phyloP scores from a whole-genome alignment of 2,113 vertebrate genomes.

The Turdus rufiventris region DNA sequence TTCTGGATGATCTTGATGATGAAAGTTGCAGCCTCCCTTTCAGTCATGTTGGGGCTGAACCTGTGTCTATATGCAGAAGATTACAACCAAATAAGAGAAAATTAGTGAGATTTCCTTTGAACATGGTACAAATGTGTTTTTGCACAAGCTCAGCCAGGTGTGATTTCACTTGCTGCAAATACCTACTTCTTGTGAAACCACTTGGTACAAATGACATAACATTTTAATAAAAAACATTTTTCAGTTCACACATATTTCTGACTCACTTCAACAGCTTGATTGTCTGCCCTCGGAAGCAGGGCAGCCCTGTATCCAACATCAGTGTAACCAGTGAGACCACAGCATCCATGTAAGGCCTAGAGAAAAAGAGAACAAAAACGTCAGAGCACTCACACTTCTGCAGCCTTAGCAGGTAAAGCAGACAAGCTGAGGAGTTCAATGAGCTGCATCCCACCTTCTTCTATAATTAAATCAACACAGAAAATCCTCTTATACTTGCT shows the following conservation, averaged over 20 bases:
- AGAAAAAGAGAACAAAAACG: not conserved
- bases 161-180: not conserved
- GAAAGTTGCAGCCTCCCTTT: conserved; percentile 91
- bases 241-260: not conserved
- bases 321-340: conserved; percentile 92
- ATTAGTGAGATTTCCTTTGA: not conserved
- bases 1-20: conserved; percentile 97
- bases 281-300: conserved; percentile 96
- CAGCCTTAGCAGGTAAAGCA: not conserved
- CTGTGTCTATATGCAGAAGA: conserved; percentile 76
- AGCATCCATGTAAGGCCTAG: conserved; percentile 95
- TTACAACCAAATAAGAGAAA: not conserved
- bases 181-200: not conserved
- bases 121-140: not conserved
- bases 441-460: not conserved
- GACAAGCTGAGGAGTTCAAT: not conserved
- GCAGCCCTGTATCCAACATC: conserved; percentile 92
- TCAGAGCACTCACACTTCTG: not conserved
- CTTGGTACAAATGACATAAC: not conserved
- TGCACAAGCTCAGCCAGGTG: not conserved
- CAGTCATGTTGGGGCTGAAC: conserved; percentile 94
- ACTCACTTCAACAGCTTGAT: conserved; percentile 96
- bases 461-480: conserved; percentile 23
- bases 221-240: not conserved
- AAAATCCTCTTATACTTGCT: conserved; percentile 6